Evolutionary conservation across 2,888 invertebrate genomes (phyloP).

Genomic region (Drosophila seclusa): DNA sequence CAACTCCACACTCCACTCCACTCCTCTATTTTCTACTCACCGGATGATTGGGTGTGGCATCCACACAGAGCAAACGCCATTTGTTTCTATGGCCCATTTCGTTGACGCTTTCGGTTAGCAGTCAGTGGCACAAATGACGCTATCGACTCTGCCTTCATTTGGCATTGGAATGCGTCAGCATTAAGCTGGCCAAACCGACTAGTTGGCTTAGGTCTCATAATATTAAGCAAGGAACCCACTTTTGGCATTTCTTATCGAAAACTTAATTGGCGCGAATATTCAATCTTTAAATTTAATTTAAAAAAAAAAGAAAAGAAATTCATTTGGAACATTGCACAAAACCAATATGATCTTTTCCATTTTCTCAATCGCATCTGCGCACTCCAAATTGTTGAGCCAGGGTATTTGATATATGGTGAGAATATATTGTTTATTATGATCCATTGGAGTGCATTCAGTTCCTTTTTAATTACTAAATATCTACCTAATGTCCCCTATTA

Average conservation of each 20-base stretch:
- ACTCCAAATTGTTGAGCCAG: neutral
- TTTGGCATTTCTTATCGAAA: neutral
- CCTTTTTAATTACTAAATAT: neutral
- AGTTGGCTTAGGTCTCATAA: neutral
- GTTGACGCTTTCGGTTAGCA: slow-evolving; percentile 65
- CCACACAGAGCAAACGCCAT: slow-evolving; percentile 58
- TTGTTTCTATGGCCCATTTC: slow-evolving; percentile 74
- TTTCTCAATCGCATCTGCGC: neutral
- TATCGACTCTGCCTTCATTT: slow-evolving; percentile 20
- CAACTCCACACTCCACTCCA: neutral
- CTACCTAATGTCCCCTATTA: neutral
- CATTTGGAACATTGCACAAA: neutral
- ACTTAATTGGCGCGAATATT: neutral
- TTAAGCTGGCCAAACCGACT: slow-evolving; percentile 10
- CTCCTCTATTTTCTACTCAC: neutral
- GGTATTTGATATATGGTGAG: neutral
- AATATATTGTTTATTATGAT: neutral
- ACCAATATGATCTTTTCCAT: neutral
- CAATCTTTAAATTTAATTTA: neutral
- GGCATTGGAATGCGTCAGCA: slow-evolving; percentile 55
- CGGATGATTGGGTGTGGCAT: slow-evolving; percentile 60
- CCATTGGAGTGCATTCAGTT: neutral
- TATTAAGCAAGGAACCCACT: neutral
- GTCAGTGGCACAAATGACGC: slow-evolving; percentile 59
- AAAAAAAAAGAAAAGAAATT: fast-evolving